phyloP scores from a whole-genome alignment of 2,797 vertebrate species.

The Sebastes cheni region DNA sequence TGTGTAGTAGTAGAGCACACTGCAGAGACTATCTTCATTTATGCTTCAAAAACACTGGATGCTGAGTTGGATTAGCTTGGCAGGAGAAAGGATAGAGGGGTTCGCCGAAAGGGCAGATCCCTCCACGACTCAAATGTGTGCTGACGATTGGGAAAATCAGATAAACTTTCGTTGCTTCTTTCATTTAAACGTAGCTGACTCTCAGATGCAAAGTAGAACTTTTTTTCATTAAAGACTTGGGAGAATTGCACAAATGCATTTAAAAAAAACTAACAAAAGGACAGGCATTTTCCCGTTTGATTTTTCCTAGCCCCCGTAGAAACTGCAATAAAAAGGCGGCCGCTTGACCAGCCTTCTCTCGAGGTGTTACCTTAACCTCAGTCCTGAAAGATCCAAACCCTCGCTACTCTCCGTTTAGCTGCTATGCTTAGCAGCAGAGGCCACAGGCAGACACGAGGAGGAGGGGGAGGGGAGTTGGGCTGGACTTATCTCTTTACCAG shows the following conservation, averaged over 20 bases:
- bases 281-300: slow-evolving; percentile 52
- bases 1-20: slow-evolving; percentile 74
- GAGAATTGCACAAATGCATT: slow-evolving; percentile 75
- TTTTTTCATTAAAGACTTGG: slow-evolving; percentile 60
- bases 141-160: slow-evolving; percentile 55
- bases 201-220: slow-evolving; percentile 55
- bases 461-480: slow-evolving; percentile 11
- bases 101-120: slow-evolving; percentile 41
- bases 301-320: slow-evolving; percentile 30
- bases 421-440: slow-evolving; percentile 52
- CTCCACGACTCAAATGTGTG: slow-evolving; percentile 54
- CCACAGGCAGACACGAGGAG: slow-evolving; percentile 36
- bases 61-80: slow-evolving; percentile 79
- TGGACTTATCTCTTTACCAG: slow-evolving; percentile 42
- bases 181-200: slow-evolving; percentile 42
- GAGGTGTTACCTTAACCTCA: slow-evolving; percentile 42
- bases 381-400: slow-evolving; percentile 49
- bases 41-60: slow-evolving; percentile 85
- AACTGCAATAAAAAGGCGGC: slow-evolving; percentile 57
- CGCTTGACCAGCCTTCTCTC: slow-evolving; percentile 24
- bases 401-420: slow-evolving; percentile 41
- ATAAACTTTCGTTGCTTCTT: slow-evolving; percentile 54
- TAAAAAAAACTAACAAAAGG: slow-evolving; percentile 36
- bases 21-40: slow-evolving; percentile 84
- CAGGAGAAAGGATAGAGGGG: slow-evolving; percentile 66